A percentile compares a stretch with the other conserved stretches of the same genome.
phyloP scores from a whole-genome alignment of 2,888 invertebrate genomes.

The Caenorhabditis zanzibari region DNA sequence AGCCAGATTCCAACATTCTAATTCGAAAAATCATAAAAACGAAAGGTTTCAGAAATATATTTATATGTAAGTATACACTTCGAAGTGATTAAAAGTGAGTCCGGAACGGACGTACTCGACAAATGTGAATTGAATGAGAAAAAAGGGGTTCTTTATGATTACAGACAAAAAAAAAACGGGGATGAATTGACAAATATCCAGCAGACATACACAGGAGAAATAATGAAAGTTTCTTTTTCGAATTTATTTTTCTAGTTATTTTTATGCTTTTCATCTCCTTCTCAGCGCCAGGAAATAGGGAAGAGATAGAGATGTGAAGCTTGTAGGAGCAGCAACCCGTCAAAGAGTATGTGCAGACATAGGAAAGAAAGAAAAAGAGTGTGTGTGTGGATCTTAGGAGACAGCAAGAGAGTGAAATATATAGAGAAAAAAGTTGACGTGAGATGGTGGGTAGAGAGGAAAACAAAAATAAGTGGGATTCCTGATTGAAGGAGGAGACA shows the following conservation, averaged over 20 bases:
- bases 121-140: background rate
- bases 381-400: constrained; percentile 8
- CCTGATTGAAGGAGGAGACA: constrained; percentile 12
- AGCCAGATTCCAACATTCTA: constrained; percentile 27
- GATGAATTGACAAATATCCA: background rate
- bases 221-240: background rate
- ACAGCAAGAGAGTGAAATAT: background rate
- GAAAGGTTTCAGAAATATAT: background rate
- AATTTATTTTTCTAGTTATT: constrained; percentile 2
- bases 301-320: constrained; percentile 24
- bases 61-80: constrained; percentile 28
- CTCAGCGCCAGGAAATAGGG: constrained; percentile 4
- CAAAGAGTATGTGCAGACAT: constrained; percentile 54
- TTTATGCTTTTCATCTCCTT: constrained; percentile 19
- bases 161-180: background rate
- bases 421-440: constrained; percentile 10
- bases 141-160: background rate
- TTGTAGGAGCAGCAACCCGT: constrained; percentile 40
- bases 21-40: background rate
- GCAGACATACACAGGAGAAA: background rate
- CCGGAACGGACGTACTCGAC: background rate
- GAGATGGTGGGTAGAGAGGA: constrained; percentile 21
- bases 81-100: too few relatives aligned
- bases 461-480: constrained; percentile 20
- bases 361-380: constrained; percentile 27